phyloP scores from a whole-genome alignment of 2,113 vertebrate genomes.

The Varanus salvator region DNA sequence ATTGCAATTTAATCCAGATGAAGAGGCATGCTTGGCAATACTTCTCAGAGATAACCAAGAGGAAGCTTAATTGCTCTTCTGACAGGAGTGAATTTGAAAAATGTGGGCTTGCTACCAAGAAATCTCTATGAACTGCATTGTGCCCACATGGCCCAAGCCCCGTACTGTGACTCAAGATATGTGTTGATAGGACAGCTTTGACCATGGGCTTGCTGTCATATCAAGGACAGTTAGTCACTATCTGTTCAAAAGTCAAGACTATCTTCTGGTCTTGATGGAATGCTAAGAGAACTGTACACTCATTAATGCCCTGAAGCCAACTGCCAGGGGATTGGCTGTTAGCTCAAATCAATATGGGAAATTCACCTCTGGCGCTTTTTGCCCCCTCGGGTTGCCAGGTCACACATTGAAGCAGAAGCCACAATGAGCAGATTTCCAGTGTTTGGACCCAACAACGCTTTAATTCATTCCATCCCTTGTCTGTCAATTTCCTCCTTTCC shows the following conservation, averaged over 20 bases:
- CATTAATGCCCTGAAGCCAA: neutral
- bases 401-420: neutral
- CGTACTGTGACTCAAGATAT: slow-evolving; percentile 57
- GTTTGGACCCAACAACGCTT: neutral
- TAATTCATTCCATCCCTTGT: neutral
- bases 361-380: neutral
- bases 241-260: slow-evolving; percentile 14
- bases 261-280: neutral
- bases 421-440: neutral
- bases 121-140: slow-evolving; percentile 47
- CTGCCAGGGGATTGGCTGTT: neutral
- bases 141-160: slow-evolving; percentile 32
- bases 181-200: slow-evolving; percentile 48
- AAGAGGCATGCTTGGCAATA: slow-evolving; percentile 54
- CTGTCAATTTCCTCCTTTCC: neutral
- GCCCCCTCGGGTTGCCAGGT: neutral
- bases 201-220: slow-evolving; percentile 39
- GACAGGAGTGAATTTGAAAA: slow-evolving; percentile 65
- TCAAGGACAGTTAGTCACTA: slow-evolving; percentile 35
- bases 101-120: slow-evolving; percentile 61
- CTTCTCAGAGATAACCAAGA: slow-evolving; percentile 57
- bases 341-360: neutral
- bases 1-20: slow-evolving; percentile 38
- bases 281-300: slow-evolving; percentile 15
- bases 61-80: slow-evolving; percentile 64